Conservation (phyloP, 2,888 invertebrate species). For the Automeris io region DNA sequence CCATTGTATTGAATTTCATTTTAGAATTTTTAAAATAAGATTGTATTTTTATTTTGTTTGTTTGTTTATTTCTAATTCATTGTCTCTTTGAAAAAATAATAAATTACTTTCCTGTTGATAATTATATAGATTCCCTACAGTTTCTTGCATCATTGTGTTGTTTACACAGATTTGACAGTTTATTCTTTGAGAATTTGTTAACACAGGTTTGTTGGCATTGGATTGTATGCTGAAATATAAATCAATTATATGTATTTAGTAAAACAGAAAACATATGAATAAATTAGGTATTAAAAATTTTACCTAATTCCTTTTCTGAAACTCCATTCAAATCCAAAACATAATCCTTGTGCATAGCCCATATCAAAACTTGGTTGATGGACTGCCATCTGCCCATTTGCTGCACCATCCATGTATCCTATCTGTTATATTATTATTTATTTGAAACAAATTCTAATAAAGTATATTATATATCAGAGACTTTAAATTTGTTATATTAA, state of each 20-base stretch:
- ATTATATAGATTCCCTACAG: constrained; percentile 50
- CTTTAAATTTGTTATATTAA: no score
- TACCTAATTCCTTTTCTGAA: constrained; percentile 33
- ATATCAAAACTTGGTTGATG: constrained; percentile 83
- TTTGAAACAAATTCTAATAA: not conserved
- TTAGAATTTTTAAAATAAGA: not conserved
- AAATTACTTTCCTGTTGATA: constrained; percentile 50
- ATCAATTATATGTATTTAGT: not conserved
- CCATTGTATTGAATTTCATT: no score
- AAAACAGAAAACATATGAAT: not conserved
- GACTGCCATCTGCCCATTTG: constrained; percentile 78
- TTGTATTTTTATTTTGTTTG: not conserved
- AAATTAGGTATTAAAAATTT: not conserved
- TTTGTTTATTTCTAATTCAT: not conserved
- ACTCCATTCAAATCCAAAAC: constrained; percentile 77
- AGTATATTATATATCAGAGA: not conserved
- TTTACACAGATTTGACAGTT: constrained; percentile 57
- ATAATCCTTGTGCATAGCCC: constrained; percentile 82
- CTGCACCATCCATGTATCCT: constrained; percentile 82
- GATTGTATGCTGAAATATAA: constrained; percentile 22
- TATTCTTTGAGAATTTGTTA: constrained; percentile 26
- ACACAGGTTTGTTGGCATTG: not conserved
- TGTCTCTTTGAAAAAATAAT: constrained; percentile 18
- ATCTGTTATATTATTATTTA: constrained; percentile 47
- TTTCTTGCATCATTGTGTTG: constrained; percentile 31